Conservation (phyloP, 2,113 vertebrate genomes). For the Onychostruthus taczanowskii region DNA sequence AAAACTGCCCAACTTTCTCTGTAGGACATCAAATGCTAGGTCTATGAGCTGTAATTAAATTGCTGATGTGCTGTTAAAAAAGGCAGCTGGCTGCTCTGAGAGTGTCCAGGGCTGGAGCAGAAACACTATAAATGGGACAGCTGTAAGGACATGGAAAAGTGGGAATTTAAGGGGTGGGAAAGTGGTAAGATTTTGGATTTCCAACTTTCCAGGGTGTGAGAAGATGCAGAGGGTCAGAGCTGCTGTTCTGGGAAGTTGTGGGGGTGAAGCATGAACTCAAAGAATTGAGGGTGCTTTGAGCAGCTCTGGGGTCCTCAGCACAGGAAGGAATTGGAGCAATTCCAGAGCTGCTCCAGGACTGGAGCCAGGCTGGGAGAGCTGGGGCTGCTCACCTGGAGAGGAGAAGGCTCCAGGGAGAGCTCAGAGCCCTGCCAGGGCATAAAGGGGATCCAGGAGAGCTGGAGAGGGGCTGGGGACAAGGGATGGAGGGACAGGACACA, state of each 20-base stretch:
- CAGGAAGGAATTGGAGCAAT: not conserved
- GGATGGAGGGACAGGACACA: not conserved
- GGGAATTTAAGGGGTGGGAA: not conserved
- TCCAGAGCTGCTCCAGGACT: not conserved
- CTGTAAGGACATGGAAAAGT: not conserved
- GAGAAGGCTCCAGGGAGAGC: fast-evolving
- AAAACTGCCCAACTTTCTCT: constrained; percentile 26
- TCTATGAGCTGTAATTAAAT: constrained; percentile 59
- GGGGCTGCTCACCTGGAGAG: not conserved
- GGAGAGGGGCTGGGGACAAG: not conserved
- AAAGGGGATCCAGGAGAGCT: not conserved
- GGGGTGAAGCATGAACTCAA: not conserved
- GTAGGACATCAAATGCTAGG: constrained; percentile 59
- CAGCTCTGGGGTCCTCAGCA: not conserved
- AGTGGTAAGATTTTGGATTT: not conserved
- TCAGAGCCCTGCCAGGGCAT: not conserved
- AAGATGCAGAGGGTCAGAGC: not conserved
- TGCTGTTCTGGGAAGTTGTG: not conserved
- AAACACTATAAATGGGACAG: not conserved
- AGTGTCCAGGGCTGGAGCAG: not conserved
- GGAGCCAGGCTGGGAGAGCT: not conserved
- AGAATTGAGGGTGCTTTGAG: not conserved
- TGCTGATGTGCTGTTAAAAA: constrained; percentile 54
- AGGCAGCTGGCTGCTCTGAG: constrained; percentile 18
- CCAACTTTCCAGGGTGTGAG: not conserved